Conservation (phyloP, 2,888 invertebrate genomes). For the Drymonia ruficornis region DNA sequence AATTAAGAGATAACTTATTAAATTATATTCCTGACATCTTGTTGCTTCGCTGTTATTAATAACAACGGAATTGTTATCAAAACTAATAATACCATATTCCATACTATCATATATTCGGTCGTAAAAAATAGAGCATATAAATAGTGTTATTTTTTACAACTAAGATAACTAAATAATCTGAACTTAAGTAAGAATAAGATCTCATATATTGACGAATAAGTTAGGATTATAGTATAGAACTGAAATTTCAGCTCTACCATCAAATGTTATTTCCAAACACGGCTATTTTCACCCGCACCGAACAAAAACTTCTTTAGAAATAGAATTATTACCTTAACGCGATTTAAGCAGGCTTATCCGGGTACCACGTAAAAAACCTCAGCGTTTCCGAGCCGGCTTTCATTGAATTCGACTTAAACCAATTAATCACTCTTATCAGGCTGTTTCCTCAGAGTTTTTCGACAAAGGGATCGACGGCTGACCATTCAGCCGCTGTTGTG, state of each 20-base stretch:
- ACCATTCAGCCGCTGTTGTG: slow-evolving; percentile 67
- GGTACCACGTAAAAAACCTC: slow-evolving; percentile 51
- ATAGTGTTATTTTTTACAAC: too few species aligned
- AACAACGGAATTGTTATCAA: neutral
- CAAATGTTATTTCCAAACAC: slow-evolving; percentile 14
- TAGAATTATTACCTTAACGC: slow-evolving; percentile 44
- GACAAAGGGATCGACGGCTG: slow-evolving; percentile 64
- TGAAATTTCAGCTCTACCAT: too few species aligned
- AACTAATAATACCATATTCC: neutral
- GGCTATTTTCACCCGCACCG: slow-evolving; percentile 1
- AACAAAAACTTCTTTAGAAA: slow-evolving; percentile 31
- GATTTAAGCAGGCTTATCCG: slow-evolving; percentile 57
- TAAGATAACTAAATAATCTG: too few species aligned
- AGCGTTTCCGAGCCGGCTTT: slow-evolving; percentile 60
- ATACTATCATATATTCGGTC: too few species aligned
- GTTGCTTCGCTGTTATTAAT: neutral
- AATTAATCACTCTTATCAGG: slow-evolving; percentile 84
- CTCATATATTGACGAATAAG: too few species aligned
- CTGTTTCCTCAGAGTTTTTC: slow-evolving; percentile 73
- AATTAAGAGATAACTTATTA: neutral
- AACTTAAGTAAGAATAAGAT: too few species aligned
- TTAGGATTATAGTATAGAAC: too few species aligned
- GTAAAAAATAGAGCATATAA: too few species aligned
- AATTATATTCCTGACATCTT: neutral
- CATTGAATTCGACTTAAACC: slow-evolving; percentile 81